A percentile compares a stretch with the other conserved stretches of the same genome.
Evolutionary conservation across 2,888 invertebrate species (phyloP).

Genomic region (Herminia tarsipennalis): DNA sequence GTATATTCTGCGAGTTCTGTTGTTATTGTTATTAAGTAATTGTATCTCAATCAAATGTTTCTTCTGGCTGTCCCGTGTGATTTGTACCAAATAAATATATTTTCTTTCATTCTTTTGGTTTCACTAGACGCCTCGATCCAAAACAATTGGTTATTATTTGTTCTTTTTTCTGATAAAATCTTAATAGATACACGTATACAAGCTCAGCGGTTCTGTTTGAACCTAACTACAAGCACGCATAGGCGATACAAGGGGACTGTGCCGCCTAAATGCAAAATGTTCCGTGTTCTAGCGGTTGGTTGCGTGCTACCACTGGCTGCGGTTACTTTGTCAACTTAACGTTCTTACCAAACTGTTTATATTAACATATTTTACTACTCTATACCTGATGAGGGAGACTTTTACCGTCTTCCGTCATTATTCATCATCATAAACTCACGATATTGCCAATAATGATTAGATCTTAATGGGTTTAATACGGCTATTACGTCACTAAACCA

Average conservation of each 20-base stretch:
- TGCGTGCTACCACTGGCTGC: slow-evolving; percentile 40
- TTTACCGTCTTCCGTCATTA: slow-evolving; percentile 37
- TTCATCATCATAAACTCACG: slow-evolving; percentile 45
- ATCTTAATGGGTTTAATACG: slow-evolving; percentile 37
- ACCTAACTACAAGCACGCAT: slow-evolving; percentile 31
- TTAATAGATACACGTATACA: too few species aligned
- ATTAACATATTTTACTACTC: slow-evolving; percentile 50
- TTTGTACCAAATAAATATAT: too few species aligned
- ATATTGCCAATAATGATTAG: slow-evolving; percentile 39
- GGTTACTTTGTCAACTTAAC: slow-evolving; percentile 53
- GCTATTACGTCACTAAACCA: slow-evolving; percentile 40
- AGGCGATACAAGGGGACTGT: slow-evolving; percentile 35
- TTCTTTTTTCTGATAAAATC: too few species aligned
- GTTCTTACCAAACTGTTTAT: slow-evolving; percentile 49
- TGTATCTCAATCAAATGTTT: too few species aligned
- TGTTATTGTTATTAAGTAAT: too few species aligned
- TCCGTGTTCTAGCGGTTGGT: slow-evolving; percentile 40
- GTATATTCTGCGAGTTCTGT: too few species aligned
- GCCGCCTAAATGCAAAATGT: slow-evolving; percentile 46
- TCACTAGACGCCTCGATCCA: too few species aligned
- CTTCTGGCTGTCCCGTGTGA: too few species aligned
- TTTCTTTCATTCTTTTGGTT: too few species aligned
- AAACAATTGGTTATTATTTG: too few species aligned
- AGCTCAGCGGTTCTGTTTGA: too few species aligned
- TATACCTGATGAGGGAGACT: slow-evolving; percentile 40